A percentile compares a stretch with the other conserved stretches of the same genome.
These are phyloP conservation scores for Xestia sexstrigata DNA, from an alignment of 2,888 invertebrate species.

Conservation along the genomic window DNA sequence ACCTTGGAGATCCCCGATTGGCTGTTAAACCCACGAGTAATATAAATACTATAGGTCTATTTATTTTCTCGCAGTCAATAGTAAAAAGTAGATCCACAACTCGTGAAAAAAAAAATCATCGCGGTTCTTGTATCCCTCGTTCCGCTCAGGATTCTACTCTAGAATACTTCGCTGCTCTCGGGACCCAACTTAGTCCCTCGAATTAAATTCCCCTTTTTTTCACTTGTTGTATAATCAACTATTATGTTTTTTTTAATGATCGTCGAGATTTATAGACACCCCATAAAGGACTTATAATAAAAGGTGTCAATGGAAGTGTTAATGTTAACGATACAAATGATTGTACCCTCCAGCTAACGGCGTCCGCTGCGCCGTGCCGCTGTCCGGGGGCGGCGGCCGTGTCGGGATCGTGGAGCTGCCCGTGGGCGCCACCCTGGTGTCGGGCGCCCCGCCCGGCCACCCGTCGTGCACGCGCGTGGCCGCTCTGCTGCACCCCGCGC, in stretches of 20 bases:
- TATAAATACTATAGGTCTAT: too few species aligned
- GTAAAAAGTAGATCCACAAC: too few species aligned
- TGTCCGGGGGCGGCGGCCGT: constrained; percentile 97
- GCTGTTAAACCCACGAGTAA: too few species aligned
- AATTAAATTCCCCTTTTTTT: too few species aligned
- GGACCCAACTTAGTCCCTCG: too few species aligned
- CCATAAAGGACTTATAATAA: not conserved
- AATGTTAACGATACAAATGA: not conserved
- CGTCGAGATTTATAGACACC: not conserved
- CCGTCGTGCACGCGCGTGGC: constrained; percentile 95
- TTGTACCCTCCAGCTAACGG: constrained; percentile 92
- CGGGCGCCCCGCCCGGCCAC: constrained; percentile 90
- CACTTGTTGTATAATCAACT: too few species aligned
- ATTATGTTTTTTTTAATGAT: not conserved
- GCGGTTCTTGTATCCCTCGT: too few species aligned
- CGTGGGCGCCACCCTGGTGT: constrained; percentile 72
- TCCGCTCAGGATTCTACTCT: too few species aligned
- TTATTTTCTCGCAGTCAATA: too few species aligned
- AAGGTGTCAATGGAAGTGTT: not conserved
- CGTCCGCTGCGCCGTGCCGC: constrained; percentile 96
- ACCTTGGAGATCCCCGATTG: too few species aligned
- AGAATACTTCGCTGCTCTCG: too few species aligned
- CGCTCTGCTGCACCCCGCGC: constrained; percentile 97
- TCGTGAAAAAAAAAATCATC: too few species aligned
- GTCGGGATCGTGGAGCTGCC: constrained; percentile 94